Conservation (phyloP, 2,888 invertebrate species). For the Tortrix viridana region DNA sequence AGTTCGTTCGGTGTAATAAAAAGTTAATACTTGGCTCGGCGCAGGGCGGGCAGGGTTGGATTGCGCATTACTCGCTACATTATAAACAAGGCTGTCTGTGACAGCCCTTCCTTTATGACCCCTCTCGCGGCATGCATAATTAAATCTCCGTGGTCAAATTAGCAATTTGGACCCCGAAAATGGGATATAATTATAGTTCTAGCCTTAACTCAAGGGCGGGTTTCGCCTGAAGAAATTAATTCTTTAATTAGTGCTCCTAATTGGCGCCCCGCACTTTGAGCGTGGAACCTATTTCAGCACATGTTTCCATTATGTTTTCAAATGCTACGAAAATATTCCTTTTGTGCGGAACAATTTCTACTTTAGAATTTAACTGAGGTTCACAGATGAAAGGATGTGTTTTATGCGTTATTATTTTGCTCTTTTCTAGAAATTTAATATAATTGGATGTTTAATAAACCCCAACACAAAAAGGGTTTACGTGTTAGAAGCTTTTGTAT, state of each 20-base stretch:
- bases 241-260: constrained; percentile 73
- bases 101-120: constrained; percentile 77
- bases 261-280: constrained; percentile 61
- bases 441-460: too few species aligned
- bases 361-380: constrained; percentile 6
- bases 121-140: constrained; percentile 80
- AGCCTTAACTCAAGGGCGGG: constrained; percentile 73
- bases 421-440: not conserved
- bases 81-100: constrained; percentile 80
- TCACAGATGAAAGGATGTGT: constrained; percentile 22
- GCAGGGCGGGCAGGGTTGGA: constrained; percentile 66
- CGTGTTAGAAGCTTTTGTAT: too few species aligned
- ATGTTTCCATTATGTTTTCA: constrained; percentile 54
- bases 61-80: constrained; percentile 80
- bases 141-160: constrained; percentile 83
- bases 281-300: constrained; percentile 58
- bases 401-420: constrained; percentile 5
- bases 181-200: constrained; percentile 80
- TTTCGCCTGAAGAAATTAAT: constrained; percentile 78
- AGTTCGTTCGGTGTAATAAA: constrained; percentile 78
- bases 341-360: constrained; percentile 16
- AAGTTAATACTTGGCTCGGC: constrained; percentile 76
- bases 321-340: constrained; percentile 31
- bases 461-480: too few species aligned
- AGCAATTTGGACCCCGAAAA: constrained; percentile 78